Conservation (phyloP, 53 echinoderm and acorn worm species). For the Paracentrotus lividus region DNA sequence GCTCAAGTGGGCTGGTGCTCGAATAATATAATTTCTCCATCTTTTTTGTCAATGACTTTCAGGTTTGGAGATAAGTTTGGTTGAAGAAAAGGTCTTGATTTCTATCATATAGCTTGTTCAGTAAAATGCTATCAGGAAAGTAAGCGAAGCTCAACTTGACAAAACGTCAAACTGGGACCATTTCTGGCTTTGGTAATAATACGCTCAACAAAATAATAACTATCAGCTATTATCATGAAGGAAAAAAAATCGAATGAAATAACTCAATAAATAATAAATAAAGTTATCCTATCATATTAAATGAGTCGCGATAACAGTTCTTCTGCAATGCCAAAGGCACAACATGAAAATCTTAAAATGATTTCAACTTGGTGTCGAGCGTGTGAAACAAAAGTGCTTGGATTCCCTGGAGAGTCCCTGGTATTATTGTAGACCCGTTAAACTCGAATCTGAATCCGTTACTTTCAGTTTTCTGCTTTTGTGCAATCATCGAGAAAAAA, state of each 20-base stretch:
- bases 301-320: neutral
- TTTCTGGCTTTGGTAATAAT: neutral
- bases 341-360: neutral
- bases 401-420: conserved; percentile 1
- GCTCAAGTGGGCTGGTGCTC: conserved; percentile 30
- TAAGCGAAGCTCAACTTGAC: neutral
- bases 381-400: neutral
- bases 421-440: neutral
- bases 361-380: neutral
- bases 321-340: neutral
- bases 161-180: neutral
- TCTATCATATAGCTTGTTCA: neutral
- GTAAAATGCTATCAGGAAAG: neutral
- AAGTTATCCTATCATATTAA: neutral
- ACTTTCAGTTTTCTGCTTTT: neutral
- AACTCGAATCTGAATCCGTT: conserved; percentile 12
- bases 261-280: neutral
- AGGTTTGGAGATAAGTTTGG: neutral
- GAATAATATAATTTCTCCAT: conserved; percentile 68
- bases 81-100: neutral
- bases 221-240: neutral
- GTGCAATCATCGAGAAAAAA: neutral
- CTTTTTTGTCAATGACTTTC: neutral
- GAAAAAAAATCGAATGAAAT: neutral
- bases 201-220: neutral